A percentile compares a stretch with the other conserved stretches of the same genome.
These are phyloP conservation scores for Todiramphus saurophagus DNA, from an alignment of 2,113 vertebrate species.

Conservation along the genomic window DNA sequence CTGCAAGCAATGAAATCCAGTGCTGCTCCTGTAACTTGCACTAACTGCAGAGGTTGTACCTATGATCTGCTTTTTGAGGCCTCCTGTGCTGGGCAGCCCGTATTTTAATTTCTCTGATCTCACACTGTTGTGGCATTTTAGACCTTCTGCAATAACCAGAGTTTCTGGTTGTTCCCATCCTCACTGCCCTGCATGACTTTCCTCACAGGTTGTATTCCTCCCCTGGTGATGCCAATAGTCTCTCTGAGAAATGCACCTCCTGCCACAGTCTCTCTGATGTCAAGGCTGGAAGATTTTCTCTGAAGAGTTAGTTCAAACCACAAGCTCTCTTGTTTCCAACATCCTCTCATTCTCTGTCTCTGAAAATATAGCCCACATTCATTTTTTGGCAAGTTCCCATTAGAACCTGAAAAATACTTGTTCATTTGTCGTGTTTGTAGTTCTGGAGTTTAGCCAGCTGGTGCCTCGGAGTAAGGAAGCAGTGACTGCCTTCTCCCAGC, in stretches of 20 bases:
- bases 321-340: neutral
- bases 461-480: neutral
- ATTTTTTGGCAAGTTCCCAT: neutral
- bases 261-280: neutral
- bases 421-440: fast-evolving
- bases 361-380: neutral
- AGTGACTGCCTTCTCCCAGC: neutral
- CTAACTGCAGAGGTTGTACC: neutral
- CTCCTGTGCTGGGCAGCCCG: neutral
- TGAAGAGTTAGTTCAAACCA: neutral
- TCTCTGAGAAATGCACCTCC: neutral
- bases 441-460: neutral
- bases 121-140: neutral
- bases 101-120: neutral
- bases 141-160: neutral
- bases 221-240: neutral
- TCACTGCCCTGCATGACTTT: neutral
- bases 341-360: neutral
- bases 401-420: neutral
- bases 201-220: neutral
- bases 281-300: neutral
- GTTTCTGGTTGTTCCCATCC: neutral
- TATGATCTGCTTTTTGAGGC: neutral
- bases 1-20: neutral
- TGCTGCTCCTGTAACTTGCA: neutral